A percentile compares a stretch with the other conserved stretches of the same genome.
Conservation (phyloP, 2,113 vertebrate species). For the Planiliza haematocheilus region DNA sequence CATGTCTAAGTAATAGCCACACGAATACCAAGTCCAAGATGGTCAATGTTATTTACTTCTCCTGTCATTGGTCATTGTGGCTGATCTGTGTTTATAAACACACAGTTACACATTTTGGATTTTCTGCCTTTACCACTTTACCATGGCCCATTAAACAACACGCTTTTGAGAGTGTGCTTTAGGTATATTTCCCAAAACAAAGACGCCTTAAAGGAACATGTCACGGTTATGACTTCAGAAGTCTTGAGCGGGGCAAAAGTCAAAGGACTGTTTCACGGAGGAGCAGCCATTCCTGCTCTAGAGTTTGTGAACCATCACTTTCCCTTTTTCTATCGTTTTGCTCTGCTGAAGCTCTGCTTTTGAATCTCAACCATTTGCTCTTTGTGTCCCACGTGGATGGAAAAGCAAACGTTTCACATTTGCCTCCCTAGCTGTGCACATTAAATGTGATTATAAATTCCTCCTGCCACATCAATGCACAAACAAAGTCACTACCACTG, state of each 20-base stretch:
- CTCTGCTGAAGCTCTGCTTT: background rate
- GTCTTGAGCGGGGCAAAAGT: slow-evolving; percentile 37
- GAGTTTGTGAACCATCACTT: slow-evolving; percentile 6
- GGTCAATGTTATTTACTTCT: no score
- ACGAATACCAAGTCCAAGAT: no score
- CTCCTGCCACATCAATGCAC: slow-evolving; percentile 24
- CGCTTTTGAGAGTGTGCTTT: background rate
- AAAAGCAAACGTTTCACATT: slow-evolving; percentile 12
- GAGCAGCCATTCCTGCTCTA: slow-evolving; percentile 10
- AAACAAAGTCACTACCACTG: slow-evolving; percentile 12
- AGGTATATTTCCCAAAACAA: slow-evolving; percentile 19
- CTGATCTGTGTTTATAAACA: no score
- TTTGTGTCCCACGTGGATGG: slow-evolving; percentile 6
- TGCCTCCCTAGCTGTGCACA: slow-evolving; percentile 1
- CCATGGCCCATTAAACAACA: background rate
- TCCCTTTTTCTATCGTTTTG: background rate
- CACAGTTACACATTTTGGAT: no score
- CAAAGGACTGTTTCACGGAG: slow-evolving; percentile 43
- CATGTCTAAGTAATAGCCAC: no score
- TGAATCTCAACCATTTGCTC: slow-evolving; percentile 1
- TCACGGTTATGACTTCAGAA: slow-evolving; percentile 26
- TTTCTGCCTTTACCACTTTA: background rate
- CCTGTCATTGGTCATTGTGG: no score
- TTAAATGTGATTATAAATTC: slow-evolving; percentile 17
- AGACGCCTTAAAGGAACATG: slow-evolving; percentile 26